Evolutionary conservation across 2,797 vertebrate species (phyloP), one percentile per base, ranked within the genome.

Genomic region (Enteromius anoplus): DNA sequence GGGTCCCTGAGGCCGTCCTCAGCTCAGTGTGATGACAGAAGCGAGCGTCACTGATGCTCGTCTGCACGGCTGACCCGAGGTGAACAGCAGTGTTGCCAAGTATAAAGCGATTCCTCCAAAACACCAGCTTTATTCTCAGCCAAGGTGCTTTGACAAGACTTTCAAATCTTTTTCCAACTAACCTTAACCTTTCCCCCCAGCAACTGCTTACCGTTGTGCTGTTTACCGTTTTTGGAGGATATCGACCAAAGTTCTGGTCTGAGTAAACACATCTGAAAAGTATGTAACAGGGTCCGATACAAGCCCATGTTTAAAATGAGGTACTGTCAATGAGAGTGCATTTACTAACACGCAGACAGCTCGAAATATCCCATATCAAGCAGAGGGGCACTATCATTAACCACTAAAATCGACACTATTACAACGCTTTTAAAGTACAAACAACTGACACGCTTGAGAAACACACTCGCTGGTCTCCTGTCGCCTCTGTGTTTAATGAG

Each of bases 21-120:
- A 87, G 84, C 87, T 84, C 26, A 84, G 83, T 86, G 85, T 82
- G 81, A 86, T 90, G 89, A 92, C 88, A 88, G 89, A 90, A 77
- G 75, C 62, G 60, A 82, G 29, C 70, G 83, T 89, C 84, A 53
- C 40, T 17, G 45, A 84, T 83, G 75, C 78, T 58, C 8, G 64
- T 58, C 78, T 88, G 82, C 90, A 87, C 83, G 29, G 75, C 79
- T 70, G 80, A 90, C 86, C 88, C 82, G 37, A 85, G 87, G 88
- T 90, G 90, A 85, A 89, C 89, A 69, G 83, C 58, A 88, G 87
- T 91, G 84, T 75, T 78, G 76, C 79, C 86, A 79, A 79, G 15
- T 70, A 55, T 21, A 86, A 86, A 86, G 51, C 79, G 1, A 4
- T 80, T 68, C 23, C 49, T 40, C 49, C 15, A 5, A 80, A 58